These are phyloP conservation scores for Torymus aiolomorphi DNA, from an alignment of 2,888 invertebrate genomes.

Conservation along the genomic window DNA sequence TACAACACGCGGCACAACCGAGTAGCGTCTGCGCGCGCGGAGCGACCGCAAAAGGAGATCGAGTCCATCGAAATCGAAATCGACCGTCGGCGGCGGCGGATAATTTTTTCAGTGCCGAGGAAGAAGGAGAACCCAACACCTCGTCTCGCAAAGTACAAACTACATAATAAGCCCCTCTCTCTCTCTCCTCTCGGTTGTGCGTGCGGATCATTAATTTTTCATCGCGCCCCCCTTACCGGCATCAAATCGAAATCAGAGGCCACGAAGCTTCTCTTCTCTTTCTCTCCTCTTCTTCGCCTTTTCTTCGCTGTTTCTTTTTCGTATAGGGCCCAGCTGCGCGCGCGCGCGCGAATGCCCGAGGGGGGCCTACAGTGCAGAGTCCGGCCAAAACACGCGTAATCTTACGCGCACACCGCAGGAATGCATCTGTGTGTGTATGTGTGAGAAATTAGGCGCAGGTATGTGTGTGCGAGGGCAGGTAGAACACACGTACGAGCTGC, in stretches of 20 bases:
- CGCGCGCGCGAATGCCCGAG: neutral
- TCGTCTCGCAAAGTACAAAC: slow-evolving; percentile 11
- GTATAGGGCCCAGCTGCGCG: neutral
- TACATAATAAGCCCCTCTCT: slow-evolving; percentile 11
- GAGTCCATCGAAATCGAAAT: no score
- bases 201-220: slow-evolving; percentile 45
- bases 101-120: no score
- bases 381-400: slow-evolving; percentile 47
- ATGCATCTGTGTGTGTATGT: slow-evolving; percentile 2
- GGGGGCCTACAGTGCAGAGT: neutral
- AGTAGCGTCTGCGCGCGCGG: no score
- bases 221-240: neutral
- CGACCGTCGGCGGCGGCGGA: no score
- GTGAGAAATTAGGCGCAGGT: slow-evolving; percentile 19
- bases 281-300: neutral
- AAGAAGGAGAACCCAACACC: slow-evolving; percentile 9
- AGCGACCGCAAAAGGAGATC: no score
- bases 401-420: slow-evolving; percentile 27
- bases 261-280: neutral
- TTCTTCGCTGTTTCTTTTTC: neutral
- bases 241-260: slow-evolving; percentile 20
- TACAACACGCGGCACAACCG: neutral
- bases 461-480: neutral
- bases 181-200: neutral
- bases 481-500: neutral